Evolutionary conservation across 2,888 invertebrate genomes (phyloP).

Genomic region (Synergus umbraculus): DNA sequence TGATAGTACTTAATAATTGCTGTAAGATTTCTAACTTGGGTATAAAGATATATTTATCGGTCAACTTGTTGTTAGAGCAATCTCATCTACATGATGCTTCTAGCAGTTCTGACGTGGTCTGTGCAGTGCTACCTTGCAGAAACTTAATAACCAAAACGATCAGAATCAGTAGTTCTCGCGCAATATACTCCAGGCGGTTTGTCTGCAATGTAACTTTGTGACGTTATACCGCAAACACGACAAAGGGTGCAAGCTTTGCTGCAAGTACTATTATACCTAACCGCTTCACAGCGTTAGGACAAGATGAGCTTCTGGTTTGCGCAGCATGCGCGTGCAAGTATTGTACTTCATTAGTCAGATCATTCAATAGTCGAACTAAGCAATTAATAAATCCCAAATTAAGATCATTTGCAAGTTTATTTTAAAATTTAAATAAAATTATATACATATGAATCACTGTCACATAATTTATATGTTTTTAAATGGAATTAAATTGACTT

Average conservation of each 20-base stretch:
- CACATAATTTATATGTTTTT: no score
- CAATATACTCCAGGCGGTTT: constrained; percentile 61
- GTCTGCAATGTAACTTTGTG: constrained; percentile 69
- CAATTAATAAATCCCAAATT: constrained; percentile 44
- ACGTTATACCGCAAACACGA: constrained; percentile 74
- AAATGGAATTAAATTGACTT: no score
- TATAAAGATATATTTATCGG: background rate
- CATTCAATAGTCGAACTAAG: constrained; percentile 45
- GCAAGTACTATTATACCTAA: constrained; percentile 73
- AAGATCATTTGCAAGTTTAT: background rate
- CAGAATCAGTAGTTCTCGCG: constrained; percentile 54
- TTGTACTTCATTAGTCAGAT: constrained; percentile 48
- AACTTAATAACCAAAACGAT: constrained; percentile 65
- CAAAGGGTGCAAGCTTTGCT: constrained; percentile 70
- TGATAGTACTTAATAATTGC: no score
- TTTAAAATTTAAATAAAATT: no score
- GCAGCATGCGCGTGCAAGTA: constrained; percentile 65
- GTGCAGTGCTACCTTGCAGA: constrained; percentile 60
- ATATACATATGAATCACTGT: no score
- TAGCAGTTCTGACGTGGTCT: constrained; percentile 54
- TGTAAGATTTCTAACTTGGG: no score
- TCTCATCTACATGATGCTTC: constrained; percentile 47
- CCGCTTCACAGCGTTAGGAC: constrained; percentile 71
- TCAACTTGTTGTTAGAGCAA: background rate
- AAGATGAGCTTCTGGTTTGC: constrained; percentile 72